Evolutionary conservation across 92 coral and sea anemone genomes (phyloP).

Genomic region (Umimayanthus kanabou): DNA sequence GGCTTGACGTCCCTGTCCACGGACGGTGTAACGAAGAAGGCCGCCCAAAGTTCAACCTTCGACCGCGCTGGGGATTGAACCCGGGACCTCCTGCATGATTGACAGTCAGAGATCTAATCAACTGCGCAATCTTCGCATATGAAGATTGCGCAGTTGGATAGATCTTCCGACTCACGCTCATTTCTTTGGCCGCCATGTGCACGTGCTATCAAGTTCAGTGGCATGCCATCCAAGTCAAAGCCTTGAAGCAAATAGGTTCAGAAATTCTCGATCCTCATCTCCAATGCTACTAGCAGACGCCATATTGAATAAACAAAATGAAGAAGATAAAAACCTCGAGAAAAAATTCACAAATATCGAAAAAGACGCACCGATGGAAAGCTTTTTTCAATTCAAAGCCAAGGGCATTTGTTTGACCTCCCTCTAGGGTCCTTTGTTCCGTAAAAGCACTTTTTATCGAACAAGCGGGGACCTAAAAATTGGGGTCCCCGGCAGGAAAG

Average conservation of each 20-base stretch:
- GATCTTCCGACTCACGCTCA: conserved; percentile 30
- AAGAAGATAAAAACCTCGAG: not conserved
- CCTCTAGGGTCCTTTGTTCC: conserved; percentile 33
- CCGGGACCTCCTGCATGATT: too few species aligned
- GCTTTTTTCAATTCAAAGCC: conserved; percentile 11
- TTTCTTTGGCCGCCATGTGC: conserved; percentile 5
- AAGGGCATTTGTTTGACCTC: conserved; percentile 9
- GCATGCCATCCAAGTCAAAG: conserved; percentile 33
- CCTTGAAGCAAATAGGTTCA: conserved; percentile 28
- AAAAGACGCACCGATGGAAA: conserved; percentile 12
- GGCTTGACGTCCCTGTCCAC: too few species aligned
- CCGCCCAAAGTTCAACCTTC: too few species aligned
- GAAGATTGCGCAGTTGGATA: too few species aligned
- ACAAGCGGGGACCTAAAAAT: conserved; percentile 28
- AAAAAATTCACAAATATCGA: not conserved
- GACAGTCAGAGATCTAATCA: too few species aligned
- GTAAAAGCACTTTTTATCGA: not conserved
- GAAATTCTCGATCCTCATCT: conserved; percentile 1
- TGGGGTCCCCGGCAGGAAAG: conserved; percentile 37
- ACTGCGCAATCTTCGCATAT: too few species aligned
- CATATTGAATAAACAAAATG: not conserved
- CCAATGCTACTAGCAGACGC: not conserved
- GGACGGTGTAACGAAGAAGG: too few species aligned
- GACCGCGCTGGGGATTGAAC: too few species aligned
- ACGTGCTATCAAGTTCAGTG: not conserved